A percentile compares a stretch with the other conserved stretches of the same genome.
Conservation (phyloP, 2,888 invertebrate genomes). For the Andrena minutula region DNA sequence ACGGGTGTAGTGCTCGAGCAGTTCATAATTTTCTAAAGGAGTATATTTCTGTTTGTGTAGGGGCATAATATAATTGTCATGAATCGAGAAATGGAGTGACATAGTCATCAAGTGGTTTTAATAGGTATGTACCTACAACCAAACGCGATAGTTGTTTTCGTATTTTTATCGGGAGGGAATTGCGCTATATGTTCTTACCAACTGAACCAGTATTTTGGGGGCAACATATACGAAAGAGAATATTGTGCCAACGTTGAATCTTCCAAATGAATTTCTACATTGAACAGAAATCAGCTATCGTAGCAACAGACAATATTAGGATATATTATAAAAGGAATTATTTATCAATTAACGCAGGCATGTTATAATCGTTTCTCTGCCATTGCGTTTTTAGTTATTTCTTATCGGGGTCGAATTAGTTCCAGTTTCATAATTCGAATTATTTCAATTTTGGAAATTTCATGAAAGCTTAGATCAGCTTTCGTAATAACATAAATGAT, state of each 20-base stretch:
- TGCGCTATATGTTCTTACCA: background rate
- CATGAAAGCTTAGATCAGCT: background rate
- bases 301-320: conserved; percentile 46
- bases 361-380: background rate
- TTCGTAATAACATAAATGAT: background rate
- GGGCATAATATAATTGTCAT: conserved; percentile 50
- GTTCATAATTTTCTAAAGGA: background rate
- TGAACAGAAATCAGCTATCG: conserved; percentile 34
- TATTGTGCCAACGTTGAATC: conserved; percentile 69
- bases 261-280: conserved; percentile 64
- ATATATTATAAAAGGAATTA: conserved; percentile 27
- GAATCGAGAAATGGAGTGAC: conserved; percentile 29
- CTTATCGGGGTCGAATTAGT: background rate
- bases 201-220: conserved; percentile 14
- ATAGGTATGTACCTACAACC: background rate
- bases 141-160: background rate
- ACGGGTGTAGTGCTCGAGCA: background rate
- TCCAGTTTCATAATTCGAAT: background rate
- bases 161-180: background rate
- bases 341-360: conserved; percentile 17
- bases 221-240: conserved; percentile 30
- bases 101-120: background rate
- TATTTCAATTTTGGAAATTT: background rate
- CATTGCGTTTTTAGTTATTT: background rate
- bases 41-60: background rate